Evolutionary conservation across 2,797 vertebrate species (phyloP).

Genomic region (Lagodon rhomboides): DNA sequence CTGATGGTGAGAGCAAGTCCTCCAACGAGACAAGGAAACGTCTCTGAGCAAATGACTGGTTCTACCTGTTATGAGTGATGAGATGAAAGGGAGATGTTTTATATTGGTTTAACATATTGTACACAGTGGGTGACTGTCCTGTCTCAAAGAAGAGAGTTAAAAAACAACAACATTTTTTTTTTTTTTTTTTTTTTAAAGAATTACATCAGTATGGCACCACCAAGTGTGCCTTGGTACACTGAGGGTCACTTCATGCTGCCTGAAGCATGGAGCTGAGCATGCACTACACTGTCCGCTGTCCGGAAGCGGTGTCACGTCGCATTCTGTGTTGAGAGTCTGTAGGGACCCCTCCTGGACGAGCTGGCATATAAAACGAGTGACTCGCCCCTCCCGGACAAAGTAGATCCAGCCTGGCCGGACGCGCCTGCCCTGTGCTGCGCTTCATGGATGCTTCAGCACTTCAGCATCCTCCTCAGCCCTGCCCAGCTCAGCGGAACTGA

Average conservation of each 20-base stretch:
- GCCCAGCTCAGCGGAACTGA: slow-evolving; percentile 71
- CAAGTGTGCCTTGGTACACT: slow-evolving; percentile 20
- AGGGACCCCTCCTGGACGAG: slow-evolving; percentile 73
- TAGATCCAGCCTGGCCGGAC: slow-evolving; percentile 70
- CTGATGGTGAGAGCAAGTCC: slow-evolving; percentile 5
- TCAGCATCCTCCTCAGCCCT: slow-evolving; percentile 79
- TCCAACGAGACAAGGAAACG: neutral
- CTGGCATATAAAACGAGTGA: slow-evolving; percentile 76
- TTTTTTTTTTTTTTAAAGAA: too few species aligned
- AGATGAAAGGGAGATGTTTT: neutral
- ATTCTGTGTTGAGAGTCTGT: slow-evolving; percentile 48
- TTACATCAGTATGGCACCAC: slow-evolving; percentile 18
- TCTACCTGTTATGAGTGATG: neutral
- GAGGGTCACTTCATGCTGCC: slow-evolving; percentile 38
- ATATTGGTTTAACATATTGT: neutral
- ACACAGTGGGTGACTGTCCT: neutral
- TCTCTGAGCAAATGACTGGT: neutral
- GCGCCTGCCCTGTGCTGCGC: slow-evolving; percentile 67
- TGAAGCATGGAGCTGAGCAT: slow-evolving; percentile 31
- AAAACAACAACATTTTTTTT: too few species aligned
- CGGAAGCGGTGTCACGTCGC: slow-evolving; percentile 54
- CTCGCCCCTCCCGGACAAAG: slow-evolving; percentile 75
- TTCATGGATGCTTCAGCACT: slow-evolving; percentile 83
- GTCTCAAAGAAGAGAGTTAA: too few species aligned
- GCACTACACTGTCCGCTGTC: slow-evolving; percentile 53